These are phyloP conservation scores for Brachypodius melanocephalos DNA, from an alignment of 2,113 vertebrate species.

Conservation along the genomic window DNA sequence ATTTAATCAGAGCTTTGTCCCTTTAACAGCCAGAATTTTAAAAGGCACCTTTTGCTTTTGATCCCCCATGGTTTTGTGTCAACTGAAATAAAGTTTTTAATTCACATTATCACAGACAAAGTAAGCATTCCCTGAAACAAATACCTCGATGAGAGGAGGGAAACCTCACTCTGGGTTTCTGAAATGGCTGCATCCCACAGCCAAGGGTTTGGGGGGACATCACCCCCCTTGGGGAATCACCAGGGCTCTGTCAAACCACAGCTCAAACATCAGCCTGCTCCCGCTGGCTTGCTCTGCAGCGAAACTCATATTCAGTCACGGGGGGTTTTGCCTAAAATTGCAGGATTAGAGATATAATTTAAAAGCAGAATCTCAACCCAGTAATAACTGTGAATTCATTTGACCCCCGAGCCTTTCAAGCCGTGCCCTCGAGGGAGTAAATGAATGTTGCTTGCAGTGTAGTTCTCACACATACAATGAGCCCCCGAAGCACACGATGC, in stretches of 20 bases:
- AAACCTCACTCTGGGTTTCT: neutral
- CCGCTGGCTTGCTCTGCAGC: neutral
- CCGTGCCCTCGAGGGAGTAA: conserved; percentile 3
- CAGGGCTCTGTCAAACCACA: accelerated
- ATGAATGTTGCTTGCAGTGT: conserved; percentile 43
- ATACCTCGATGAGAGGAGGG: neutral
- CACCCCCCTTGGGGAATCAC: neutral
- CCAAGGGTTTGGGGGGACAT: accelerated
- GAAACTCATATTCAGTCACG: neutral
- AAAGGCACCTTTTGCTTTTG: neutral
- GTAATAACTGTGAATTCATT: conserved; percentile 39
- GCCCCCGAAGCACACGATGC: neutral
- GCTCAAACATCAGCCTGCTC: neutral
- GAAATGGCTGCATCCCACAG: accelerated
- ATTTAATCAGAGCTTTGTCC: neutral
- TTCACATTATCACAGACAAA: neutral
- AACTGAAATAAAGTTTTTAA: neutral
- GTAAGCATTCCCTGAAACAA: neutral
- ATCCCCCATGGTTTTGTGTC: neutral
- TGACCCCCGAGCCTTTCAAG: conserved; percentile 38
- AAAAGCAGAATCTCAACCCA: neutral
- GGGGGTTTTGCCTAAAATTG: conserved; percentile 25
- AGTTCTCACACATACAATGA: conserved; percentile 56
- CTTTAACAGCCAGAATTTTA: neutral
- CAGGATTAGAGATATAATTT: neutral